Percentiles rank a stretch among this genome's conserved stretches.
Evolutionary conservation across 2,888 invertebrate genomes (phyloP).

Genomic region (Xanthorhoe designata): DNA sequence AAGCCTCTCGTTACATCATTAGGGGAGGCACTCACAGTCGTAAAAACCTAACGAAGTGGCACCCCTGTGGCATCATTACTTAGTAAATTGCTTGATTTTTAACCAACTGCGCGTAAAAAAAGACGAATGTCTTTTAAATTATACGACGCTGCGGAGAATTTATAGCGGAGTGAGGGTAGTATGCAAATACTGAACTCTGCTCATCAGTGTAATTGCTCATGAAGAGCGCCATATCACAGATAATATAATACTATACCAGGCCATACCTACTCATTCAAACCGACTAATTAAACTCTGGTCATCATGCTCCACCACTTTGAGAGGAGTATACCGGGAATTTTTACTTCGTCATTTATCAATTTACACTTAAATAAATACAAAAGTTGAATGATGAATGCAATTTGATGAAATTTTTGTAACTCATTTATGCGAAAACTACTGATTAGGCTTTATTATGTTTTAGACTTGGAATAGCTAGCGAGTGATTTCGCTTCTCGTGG

Average conservation of each 20-base stretch:
- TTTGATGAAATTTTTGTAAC: too few relatives aligned
- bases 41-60: conserved; percentile 44
- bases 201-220: conserved; percentile 12
- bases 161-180: conserved; percentile 8
- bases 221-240: too few relatives aligned
- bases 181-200: conserved; percentile 17
- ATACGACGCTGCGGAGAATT: conserved; percentile 11
- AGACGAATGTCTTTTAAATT: conserved; percentile 32
- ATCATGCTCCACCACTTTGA: background rate
- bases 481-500: too few relatives aligned
- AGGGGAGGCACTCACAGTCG: conserved; percentile 34
- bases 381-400: too few relatives aligned
- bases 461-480: too few relatives aligned
- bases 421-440: too few relatives aligned
- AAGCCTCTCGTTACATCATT: conserved; percentile 36
- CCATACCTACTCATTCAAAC: background rate
- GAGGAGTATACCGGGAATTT: too few relatives aligned
- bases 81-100: conserved; percentile 39
- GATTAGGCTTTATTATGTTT: too few relatives aligned
- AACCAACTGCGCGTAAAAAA: conserved; percentile 31
- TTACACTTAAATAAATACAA: background rate
- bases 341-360: background rate
- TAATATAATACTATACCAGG: background rate
- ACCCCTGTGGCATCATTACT: conserved; percentile 40
- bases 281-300: background rate